Evolutionary conservation across 2,113 vertebrate genomes (phyloP).

Genomic region (Malurus alboscapulatus): DNA sequence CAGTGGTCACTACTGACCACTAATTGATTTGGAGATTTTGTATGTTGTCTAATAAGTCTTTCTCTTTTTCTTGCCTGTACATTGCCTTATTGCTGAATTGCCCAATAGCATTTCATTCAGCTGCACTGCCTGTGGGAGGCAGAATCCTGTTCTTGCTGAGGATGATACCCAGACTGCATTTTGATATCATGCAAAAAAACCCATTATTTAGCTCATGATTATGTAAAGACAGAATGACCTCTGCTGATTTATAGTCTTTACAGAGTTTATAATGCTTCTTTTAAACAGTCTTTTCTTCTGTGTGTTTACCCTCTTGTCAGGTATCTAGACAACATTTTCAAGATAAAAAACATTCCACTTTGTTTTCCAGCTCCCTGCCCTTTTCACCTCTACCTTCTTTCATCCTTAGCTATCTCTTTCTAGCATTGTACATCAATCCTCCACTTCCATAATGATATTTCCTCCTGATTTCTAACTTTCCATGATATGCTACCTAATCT

Average conservation of each 20-base stretch:
- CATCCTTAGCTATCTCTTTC: background rate
- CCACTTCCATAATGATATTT: background rate
- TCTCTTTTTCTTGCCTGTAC: background rate
- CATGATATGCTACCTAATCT: background rate
- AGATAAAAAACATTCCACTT: background rate
- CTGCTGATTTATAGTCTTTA: background rate
- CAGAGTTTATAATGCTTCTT: background rate
- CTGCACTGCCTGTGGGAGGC: background rate
- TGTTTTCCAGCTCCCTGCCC: background rate
- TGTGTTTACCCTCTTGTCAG: background rate
- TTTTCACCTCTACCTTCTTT: background rate
- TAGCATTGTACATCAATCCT: background rate
- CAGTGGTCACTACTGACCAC: background rate
- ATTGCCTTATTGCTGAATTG: background rate
- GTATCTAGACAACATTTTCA: background rate
- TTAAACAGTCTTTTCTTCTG: background rate
- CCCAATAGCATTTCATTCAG: background rate
- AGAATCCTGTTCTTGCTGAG: background rate
- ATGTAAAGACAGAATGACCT: background rate
- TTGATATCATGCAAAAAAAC: rapidly evolving
- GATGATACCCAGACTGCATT: background rate
- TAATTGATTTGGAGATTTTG: background rate
- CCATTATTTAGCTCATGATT: background rate
- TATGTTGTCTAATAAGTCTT: background rate
- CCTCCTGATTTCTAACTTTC: background rate